Evolutionary conservation across 2,113 vertebrate species (phyloP).

Genomic region (Erinaceus europaeus): DNA sequence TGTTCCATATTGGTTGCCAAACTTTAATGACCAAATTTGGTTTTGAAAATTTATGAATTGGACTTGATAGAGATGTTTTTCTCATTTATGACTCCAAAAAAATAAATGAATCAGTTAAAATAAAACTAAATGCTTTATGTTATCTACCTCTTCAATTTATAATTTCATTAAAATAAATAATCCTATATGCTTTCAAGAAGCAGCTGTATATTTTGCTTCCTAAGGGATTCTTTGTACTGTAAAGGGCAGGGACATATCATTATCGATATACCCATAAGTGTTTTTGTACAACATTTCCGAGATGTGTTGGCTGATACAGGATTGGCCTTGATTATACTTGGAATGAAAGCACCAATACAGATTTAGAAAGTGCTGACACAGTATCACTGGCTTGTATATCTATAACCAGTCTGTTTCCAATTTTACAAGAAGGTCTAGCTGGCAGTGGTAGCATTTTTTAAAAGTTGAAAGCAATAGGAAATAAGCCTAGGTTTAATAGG

Average conservation of each 20-base stretch:
- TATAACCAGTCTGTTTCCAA: conserved; percentile 68
- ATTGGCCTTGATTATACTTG: conserved; percentile 69
- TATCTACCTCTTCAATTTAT: neutral
- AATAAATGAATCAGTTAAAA: neutral
- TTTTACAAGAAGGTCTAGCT: conserved; percentile 63
- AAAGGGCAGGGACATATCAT: conserved; percentile 56
- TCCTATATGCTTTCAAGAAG: neutral
- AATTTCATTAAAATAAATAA: conserved; percentile 8
- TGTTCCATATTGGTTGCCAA: neutral
- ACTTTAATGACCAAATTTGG: neutral
- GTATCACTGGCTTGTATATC: conserved; percentile 63
- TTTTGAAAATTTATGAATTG: neutral
- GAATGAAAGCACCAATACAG: conserved; percentile 64
- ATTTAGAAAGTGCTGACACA: conserved; percentile 75
- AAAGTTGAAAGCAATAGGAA: conserved; percentile 66
- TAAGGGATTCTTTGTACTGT: conserved; percentile 52
- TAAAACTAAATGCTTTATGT: neutral
- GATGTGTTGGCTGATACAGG: conserved; percentile 61
- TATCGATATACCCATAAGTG: conserved; percentile 62
- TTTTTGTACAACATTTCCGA: conserved; percentile 67
- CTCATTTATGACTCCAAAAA: neutral
- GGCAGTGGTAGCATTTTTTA: conserved; percentile 71
- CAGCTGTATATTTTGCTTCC: conserved; percentile 49
- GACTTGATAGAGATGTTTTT: neutral
- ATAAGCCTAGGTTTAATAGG: conserved; percentile 60